Base-by-base conservation (phyloP, 2,888 invertebrate genomes). In the Nymphalis urticae region DNA sequence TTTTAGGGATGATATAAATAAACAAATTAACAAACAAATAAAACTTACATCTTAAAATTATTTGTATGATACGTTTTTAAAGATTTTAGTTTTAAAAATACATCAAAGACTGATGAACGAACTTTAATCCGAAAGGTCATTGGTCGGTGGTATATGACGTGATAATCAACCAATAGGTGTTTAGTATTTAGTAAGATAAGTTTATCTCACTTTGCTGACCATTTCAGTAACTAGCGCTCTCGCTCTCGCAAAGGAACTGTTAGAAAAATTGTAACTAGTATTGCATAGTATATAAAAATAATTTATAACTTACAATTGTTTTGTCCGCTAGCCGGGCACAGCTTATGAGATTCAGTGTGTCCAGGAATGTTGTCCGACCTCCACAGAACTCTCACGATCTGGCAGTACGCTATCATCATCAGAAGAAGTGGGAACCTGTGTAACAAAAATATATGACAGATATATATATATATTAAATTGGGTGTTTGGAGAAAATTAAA, bases 321-420 rank as follows among this genome's bases (percentile, higher is more conserved):
- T 47, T 87, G 87, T n/a, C 90, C 87, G 50, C 85, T 82, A 0
- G 86, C 81, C 63, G 76, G 75, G 62, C 89, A 89, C 2, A 92
- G 83, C 21, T 88, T 91, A 70, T 93, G 89, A 0, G 93, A 93
- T 79, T 94, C 93, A 5, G 93, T 89, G 77, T 96, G 96, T 4
- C 96, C 96, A 0, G 96, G 96, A 68, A 96, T 96, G 80, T 95
- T 95, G 80, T 95, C 95, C 0, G 96, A 96, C 72, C 94, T 94
- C 97, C 97, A 97, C 19, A 98, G 92, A 2, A 97, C 97, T 51
- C 94, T 88, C 64, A 96, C 95, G 69, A 98, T 98, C 87, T 97
- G 96, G 80, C 95, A 95, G 87, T 98, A 97, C 0, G 97, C 96
- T 72, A 97, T 93, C 77, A 95, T 95, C 96, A 98, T 98, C 83